Conservation (phyloP, 2,888 invertebrate genomes). For the Disparrhopalites patrizii region DNA sequence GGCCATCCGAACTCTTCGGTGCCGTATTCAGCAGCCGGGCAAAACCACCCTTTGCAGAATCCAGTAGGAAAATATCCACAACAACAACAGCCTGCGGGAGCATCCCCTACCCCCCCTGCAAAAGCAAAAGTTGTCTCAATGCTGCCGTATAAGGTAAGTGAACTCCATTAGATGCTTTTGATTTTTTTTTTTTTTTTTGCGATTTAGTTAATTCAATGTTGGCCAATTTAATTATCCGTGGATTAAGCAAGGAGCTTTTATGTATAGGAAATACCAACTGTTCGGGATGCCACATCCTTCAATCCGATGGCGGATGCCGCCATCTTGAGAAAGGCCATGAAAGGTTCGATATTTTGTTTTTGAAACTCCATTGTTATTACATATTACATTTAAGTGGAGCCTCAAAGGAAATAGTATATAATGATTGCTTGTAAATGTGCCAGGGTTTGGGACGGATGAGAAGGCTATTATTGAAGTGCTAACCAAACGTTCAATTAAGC, state of each 20-base stretch:
- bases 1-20: too few species aligned
- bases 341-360: constrained; percentile 56
- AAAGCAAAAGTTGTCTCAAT: not conserved
- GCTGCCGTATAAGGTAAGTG: constrained; percentile 18
- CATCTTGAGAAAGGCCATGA: constrained; percentile 81
- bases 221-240: not conserved
- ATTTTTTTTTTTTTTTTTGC: not conserved
- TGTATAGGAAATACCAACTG: constrained; percentile 38
- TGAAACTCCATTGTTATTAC: not conserved
- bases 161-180: too few species aligned
- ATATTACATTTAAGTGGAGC: not conserved
- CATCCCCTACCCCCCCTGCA: not conserved
- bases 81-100: too few species aligned
- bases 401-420: too few species aligned
- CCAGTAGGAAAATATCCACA: too few species aligned
- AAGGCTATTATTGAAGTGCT: constrained; percentile 80
- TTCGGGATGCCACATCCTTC: constrained; percentile 58
- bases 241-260: too few species aligned
- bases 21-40: too few species aligned
- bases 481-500: constrained; percentile 74
- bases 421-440: not conserved
- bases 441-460: constrained; percentile 77
- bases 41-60: too few species aligned
- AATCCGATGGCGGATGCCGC: constrained; percentile 76
- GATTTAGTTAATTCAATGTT: not conserved